phyloP scores from a whole-genome alignment of 2,888 invertebrate genomes.

The Chalcis sispes region DNA sequence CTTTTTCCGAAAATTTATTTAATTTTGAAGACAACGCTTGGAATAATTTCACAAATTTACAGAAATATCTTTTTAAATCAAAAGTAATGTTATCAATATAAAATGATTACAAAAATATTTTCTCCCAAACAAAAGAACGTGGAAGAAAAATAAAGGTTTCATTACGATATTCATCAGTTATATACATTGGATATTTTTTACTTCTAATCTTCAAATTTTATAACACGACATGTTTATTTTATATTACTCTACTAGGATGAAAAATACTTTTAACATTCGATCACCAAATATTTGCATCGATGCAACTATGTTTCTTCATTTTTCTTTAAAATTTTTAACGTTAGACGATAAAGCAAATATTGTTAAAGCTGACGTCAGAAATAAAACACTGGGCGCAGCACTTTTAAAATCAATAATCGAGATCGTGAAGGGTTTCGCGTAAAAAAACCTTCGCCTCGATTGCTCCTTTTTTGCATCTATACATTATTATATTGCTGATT shows the following conservation, averaged over 20 bases:
- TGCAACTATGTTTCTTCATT: conserved; percentile 22
- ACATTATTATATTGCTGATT: conserved; percentile 39
- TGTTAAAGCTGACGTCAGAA: conserved; percentile 5
- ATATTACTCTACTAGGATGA: background rate
- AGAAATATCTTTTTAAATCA: background rate
- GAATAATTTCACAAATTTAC: background rate
- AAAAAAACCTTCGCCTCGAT: conserved; percentile 38
- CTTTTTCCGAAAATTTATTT: too few relatives aligned
- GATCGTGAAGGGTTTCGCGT: conserved; percentile 53
- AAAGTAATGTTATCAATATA: too few relatives aligned
- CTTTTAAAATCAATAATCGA: conserved; percentile 42
- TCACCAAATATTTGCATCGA: conserved; percentile 46
- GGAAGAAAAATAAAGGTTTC: too few relatives aligned
- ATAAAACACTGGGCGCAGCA: conserved; percentile 9
- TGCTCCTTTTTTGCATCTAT: conserved; percentile 3
- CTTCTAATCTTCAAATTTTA: too few relatives aligned
- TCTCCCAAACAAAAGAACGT: too few relatives aligned
- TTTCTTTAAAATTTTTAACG: conserved; percentile 32
- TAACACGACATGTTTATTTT: background rate
- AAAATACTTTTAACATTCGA: conserved; percentile 9
- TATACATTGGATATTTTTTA: too few relatives aligned
- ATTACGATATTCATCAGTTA: too few relatives aligned
- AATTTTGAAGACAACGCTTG: too few relatives aligned
- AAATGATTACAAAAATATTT: too few relatives aligned
- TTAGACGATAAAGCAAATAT: conserved; percentile 41